phyloP scores from a whole-genome alignment of 2,113 vertebrate species.

The Girardinichthys multiradiatus region DNA sequence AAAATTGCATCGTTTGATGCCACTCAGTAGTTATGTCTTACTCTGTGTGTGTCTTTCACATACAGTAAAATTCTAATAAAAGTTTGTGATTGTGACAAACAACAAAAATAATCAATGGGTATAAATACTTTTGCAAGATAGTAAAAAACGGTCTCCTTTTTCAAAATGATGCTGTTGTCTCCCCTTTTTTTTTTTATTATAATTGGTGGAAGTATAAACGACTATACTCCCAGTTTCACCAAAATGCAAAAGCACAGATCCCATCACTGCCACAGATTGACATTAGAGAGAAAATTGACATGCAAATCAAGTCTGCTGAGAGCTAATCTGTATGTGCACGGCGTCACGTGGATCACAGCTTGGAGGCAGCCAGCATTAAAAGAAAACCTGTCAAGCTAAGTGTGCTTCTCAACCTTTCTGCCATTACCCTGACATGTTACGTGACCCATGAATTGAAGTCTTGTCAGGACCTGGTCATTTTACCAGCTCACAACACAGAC shows the following conservation, averaged over 20 bases:
- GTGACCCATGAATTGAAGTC: slow-evolving; percentile 81
- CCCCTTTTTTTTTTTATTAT: neutral
- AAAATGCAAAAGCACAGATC: slow-evolving; percentile 19
- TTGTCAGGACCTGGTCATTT: slow-evolving; percentile 81
- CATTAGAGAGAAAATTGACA: slow-evolving; percentile 63
- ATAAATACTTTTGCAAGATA: neutral
- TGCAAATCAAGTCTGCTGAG: slow-evolving; percentile 51
- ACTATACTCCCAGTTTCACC: slow-evolving; percentile 4
- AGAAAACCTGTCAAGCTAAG: slow-evolving; percentile 78
- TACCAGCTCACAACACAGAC: slow-evolving; percentile 69
- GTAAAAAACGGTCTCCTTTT: neutral
- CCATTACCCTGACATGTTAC: slow-evolving; percentile 77
- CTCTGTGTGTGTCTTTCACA: too few species aligned
- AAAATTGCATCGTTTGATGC: too few species aligned
- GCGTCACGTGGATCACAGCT: slow-evolving; percentile 71
- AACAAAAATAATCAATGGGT: too few species aligned
- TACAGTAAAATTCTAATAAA: too few species aligned
- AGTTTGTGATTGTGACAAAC: too few species aligned
- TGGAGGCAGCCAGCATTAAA: slow-evolving; percentile 74
- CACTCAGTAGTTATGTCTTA: too few species aligned
- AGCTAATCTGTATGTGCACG: slow-evolving; percentile 76
- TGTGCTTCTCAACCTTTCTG: slow-evolving; percentile 72
- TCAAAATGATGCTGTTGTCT: neutral
- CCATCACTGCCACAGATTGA: slow-evolving; percentile 52
- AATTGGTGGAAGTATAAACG: slow-evolving; percentile 4